Percentiles rank a stretch among this genome's conserved stretches.
Evolutionary conservation across 1,140 invertebrate genomes (phyloP).

Genomic region (Procambarus clarkii): DNA sequence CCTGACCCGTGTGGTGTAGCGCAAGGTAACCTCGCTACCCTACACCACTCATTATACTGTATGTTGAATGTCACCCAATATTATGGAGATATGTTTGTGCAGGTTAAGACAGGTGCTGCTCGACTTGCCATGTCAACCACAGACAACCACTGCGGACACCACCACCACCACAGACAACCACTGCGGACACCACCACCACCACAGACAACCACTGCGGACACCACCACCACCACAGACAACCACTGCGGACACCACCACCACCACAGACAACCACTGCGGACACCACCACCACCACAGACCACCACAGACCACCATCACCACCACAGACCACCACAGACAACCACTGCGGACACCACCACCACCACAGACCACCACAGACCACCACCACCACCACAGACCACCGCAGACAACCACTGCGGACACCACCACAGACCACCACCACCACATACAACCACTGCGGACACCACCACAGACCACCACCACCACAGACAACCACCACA

Average conservation of each 20-base stretch:
- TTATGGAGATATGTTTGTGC: no score
- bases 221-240: conserved; percentile 27
- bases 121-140: neutral
- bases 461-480: neutral
- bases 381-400: neutral
- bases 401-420: neutral
- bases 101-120: no score
- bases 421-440: neutral
- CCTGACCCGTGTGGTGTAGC: no score
- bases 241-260: neutral
- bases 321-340: neutral
- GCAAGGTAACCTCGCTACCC: no score
- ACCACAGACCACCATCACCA: no score
- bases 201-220: neutral
- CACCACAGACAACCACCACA: neutral
- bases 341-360: neutral
- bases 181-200: neutral
- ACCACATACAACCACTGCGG: neutral
- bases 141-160: neutral
- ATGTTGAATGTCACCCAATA: no score
- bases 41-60: no score
- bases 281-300: conserved; percentile 9
- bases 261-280: neutral
- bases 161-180: conserved; percentile 2
- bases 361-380: neutral